A percentile compares a stretch with the other conserved stretches of the same genome.
Conservation (phyloP, 2,113 vertebrate genomes). For the Chroicocephalus ridibundus region DNA sequence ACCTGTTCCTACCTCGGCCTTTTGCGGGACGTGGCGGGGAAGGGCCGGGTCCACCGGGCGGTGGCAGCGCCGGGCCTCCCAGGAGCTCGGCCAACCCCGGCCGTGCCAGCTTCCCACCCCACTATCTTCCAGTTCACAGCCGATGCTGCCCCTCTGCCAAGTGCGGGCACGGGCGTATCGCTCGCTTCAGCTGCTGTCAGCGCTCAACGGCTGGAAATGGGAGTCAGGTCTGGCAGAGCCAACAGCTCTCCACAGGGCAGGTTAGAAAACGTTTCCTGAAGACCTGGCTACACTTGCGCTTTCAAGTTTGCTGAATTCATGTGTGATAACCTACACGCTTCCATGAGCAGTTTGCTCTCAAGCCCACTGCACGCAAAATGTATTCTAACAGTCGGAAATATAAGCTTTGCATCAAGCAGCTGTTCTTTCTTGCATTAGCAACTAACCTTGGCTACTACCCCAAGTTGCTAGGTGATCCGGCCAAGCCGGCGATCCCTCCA, state of each 20-base stretch:
- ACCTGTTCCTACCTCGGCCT: not conserved
- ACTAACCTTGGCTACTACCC: not conserved
- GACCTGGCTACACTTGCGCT: not conserved
- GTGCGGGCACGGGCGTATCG: rapidly evolving
- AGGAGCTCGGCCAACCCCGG: not conserved
- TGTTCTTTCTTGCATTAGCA: not conserved
- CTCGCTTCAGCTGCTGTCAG: not conserved
- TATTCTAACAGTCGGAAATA: not conserved
- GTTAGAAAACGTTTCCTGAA: not conserved
- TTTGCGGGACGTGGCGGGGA: not conserved
- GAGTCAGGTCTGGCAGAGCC: not conserved
- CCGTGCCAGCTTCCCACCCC: not conserved
- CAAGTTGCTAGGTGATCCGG: not conserved
- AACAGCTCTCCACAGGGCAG: not conserved
- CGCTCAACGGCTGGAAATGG: not conserved
- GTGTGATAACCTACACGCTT: too few relatives aligned
- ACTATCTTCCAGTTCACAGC: rapidly evolving
- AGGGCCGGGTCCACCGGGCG: not conserved
- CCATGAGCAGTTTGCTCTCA: not conserved
- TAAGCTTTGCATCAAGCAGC: rapidly evolving
- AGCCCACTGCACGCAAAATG: not conserved
- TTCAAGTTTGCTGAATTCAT: not conserved
- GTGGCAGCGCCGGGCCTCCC: too few relatives aligned
- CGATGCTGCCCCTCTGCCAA: too few relatives aligned
- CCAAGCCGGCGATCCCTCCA: rapidly evolving